Conservation (phyloP, 2,113 vertebrate genomes). For the Eptatretus burgeri region DNA sequence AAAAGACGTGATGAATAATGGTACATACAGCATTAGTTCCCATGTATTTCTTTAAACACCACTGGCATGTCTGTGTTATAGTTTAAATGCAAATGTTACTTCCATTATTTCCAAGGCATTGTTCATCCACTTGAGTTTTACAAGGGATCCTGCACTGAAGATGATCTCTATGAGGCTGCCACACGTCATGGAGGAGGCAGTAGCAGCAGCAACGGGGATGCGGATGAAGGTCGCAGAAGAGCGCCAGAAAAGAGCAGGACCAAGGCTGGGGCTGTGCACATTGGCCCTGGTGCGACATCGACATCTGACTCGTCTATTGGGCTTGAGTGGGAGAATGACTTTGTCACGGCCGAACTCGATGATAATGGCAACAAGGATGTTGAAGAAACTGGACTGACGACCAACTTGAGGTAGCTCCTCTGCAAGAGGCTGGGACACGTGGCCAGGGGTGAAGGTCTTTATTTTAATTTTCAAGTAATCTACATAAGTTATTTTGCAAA, state of each 20-base stretch:
- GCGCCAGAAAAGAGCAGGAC: not conserved
- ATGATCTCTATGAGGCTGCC: slow-evolving; percentile 68
- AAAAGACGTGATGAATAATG: too few species aligned
- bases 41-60: too few species aligned
- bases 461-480: too few species aligned
- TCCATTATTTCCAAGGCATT: not conserved
- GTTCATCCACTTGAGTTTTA: not conserved
- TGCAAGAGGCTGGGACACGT: too few species aligned
- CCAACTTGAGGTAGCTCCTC: too few species aligned
- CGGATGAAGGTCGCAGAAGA: not conserved
- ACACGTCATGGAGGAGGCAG: slow-evolving; percentile 10
- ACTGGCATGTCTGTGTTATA: too few species aligned
- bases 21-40: too few species aligned
- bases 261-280: not conserved
- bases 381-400: slow-evolving; percentile 45
- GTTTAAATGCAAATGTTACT: too few species aligned
- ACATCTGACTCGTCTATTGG: slow-evolving; percentile 64
- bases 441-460: too few species aligned
- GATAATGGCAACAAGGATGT: slow-evolving; percentile 34
- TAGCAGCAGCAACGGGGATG: slow-evolving; percentile 19
- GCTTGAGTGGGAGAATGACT: slow-evolving; percentile 90
- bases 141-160: slow-evolving; percentile 69
- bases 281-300: slow-evolving; percentile 22
- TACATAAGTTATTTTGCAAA: too few species aligned
- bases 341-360: slow-evolving; percentile 46